Evolutionary conservation across 2,797 vertebrate genomes (phyloP).

Genomic region (Novumbra hubbsi): DNA sequence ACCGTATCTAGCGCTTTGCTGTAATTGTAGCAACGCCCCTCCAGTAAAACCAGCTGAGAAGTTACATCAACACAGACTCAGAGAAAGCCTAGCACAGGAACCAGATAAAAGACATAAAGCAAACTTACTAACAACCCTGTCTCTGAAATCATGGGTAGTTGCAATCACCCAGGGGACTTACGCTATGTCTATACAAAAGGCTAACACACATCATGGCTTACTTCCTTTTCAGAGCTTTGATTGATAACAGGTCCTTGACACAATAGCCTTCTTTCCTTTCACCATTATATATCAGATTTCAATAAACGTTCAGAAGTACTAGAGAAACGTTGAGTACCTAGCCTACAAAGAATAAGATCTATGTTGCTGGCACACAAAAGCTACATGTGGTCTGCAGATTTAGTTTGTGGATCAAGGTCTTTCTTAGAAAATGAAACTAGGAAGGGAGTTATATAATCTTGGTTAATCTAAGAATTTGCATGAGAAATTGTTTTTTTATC

Average conservation of each 20-base stretch:
- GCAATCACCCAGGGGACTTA: neutral
- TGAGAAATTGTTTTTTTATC: no score
- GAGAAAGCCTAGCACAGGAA: neutral
- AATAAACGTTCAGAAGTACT: neutral
- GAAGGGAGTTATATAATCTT: no score
- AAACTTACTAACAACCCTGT: neutral
- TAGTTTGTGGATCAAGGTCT: no score
- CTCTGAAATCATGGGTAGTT: neutral
- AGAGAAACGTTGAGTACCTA: no score
- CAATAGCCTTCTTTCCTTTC: neutral
- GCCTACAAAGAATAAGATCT: no score
- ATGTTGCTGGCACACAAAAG: no score
- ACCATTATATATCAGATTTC: neutral
- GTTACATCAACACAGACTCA: slow-evolving; percentile 16
- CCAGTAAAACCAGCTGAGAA: slow-evolving; percentile 27
- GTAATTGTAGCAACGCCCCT: neutral
- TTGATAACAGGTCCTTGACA: neutral
- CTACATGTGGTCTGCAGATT: no score
- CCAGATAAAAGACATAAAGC: neutral
- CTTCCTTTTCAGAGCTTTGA: neutral
- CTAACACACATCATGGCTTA: neutral
- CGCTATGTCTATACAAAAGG: neutral
- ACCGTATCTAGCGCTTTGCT: neutral
- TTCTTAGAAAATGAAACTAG: no score
- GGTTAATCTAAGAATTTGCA: no score